Evolutionary conservation across 2,113 vertebrate genomes (phyloP).

Genomic region (Notarius quadriscutis): DNA sequence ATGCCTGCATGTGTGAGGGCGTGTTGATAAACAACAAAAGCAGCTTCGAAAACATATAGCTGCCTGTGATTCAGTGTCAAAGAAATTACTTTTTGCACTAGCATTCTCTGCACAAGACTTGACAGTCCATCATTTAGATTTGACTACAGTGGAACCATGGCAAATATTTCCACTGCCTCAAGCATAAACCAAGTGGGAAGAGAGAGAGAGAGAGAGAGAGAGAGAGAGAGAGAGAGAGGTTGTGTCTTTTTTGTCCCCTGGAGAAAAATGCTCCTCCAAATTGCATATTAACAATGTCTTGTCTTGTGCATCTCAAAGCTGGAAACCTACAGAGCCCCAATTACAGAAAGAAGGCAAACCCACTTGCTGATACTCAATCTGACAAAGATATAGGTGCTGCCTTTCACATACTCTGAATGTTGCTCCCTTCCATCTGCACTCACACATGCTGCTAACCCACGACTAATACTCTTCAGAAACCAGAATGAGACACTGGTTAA

Average conservation of each 20-base stretch:
- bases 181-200: constrained; percentile 51
- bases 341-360: constrained; percentile 40
- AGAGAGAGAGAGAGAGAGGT: background rate
- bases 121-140: constrained; percentile 81
- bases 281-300: constrained; percentile 66
- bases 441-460: constrained; percentile 11
- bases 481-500: constrained; percentile 8
- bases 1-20: constrained; percentile 42
- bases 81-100: constrained; percentile 77
- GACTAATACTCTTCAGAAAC: constrained; percentile 19
- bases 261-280: constrained; percentile 66
- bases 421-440: background rate
- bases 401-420: background rate
- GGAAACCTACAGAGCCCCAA: constrained; percentile 54
- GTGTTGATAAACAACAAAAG: constrained; percentile 70
- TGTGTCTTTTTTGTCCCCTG: constrained; percentile 62
- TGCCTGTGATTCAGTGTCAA: constrained; percentile 73
- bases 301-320: constrained; percentile 52
- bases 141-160: constrained; percentile 72
- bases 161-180: constrained; percentile 72
- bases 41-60: constrained; percentile 68
- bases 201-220: background rate
- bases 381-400: constrained; percentile 11
- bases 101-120: constrained; percentile 72
- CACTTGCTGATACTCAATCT: constrained; percentile 22